These are phyloP conservation scores for Lamproptera curius DNA, from an alignment of 2,888 invertebrate genomes.

Conservation along the genomic window DNA sequence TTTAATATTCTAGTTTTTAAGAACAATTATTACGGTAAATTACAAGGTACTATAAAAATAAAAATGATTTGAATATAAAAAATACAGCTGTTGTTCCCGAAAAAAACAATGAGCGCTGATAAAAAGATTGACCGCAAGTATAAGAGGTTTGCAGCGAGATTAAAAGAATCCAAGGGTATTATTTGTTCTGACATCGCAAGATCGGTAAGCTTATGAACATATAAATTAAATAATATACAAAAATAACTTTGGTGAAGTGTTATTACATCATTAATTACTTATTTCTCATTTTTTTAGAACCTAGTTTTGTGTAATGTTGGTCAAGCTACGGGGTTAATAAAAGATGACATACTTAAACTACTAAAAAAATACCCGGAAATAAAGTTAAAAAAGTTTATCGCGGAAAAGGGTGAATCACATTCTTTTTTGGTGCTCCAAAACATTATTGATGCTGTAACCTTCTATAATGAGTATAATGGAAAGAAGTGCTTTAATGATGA, in stretches of 20 bases:
- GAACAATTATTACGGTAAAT: too few species aligned
- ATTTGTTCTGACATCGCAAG: slow-evolving; percentile 41
- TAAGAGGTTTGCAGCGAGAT: slow-evolving; percentile 56
- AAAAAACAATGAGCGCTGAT: slow-evolving; percentile 45
- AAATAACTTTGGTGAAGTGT: not conserved
- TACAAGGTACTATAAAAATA: too few species aligned
- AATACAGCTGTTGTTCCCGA: too few species aligned
- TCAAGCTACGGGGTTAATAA: slow-evolving; percentile 88
- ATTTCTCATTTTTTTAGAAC: slow-evolving; percentile 67
- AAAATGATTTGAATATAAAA: not conserved
- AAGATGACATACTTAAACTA: slow-evolving; percentile 80
- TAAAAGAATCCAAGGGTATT: slow-evolving; percentile 53
- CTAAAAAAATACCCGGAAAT: slow-evolving; percentile 76
- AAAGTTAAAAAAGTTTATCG: slow-evolving; percentile 78
- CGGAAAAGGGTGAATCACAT: slow-evolving; percentile 89
- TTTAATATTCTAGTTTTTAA: too few species aligned
- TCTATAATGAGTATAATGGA: slow-evolving; percentile 80
- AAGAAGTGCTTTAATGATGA: slow-evolving; percentile 74
- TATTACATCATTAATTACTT: not conserved
- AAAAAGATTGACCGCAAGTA: slow-evolving; percentile 56
- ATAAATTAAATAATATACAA: too few species aligned
- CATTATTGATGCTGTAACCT: slow-evolving; percentile 67
- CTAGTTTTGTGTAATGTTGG: slow-evolving; percentile 92
- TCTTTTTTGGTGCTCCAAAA: slow-evolving; percentile 83
- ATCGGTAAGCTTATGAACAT: slow-evolving; percentile 40